Conservation (phyloP, 2,888 invertebrate species). For the Dysmachus trigonus region DNA sequence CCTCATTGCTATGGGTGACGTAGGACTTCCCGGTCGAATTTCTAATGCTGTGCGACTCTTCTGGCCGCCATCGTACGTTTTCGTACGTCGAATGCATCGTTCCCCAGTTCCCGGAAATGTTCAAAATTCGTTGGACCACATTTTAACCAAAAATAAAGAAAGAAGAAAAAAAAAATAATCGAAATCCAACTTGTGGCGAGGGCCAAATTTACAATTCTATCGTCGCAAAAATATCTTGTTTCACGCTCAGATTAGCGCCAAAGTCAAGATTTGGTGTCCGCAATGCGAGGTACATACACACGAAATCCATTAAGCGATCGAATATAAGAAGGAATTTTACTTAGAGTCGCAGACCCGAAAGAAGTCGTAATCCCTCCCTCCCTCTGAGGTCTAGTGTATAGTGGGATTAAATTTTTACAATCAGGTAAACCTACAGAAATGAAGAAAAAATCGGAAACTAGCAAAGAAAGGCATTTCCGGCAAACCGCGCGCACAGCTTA, state of each 20-base stretch:
- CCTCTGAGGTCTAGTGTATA: neutral
- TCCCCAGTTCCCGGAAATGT: neutral
- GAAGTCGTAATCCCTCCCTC: neutral
- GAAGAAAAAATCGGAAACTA: constrained; percentile 18
- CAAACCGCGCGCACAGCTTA: neutral
- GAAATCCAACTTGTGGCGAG: neutral
- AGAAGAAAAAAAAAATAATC: neutral
- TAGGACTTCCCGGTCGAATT: neutral
- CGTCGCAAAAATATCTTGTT: neutral
- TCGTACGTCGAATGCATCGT: neutral
- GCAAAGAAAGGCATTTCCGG: constrained; percentile 31
- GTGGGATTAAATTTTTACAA: constrained; percentile 1
- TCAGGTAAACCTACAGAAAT: neutral
- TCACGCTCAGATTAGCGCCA: neutral
- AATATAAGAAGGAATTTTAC: neutral
- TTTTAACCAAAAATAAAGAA: neutral
- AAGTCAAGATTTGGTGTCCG: neutral
- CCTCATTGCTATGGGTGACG: neutral
- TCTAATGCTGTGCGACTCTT: neutral
- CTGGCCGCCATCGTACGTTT: neutral
- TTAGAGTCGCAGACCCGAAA: neutral
- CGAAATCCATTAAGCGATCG: constrained; percentile 4
- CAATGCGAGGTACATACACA: constrained; percentile 4
- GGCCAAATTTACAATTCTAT: constrained; percentile 24
- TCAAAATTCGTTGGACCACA: constrained; percentile 1